Base-by-base conservation (phyloP, 2,888 invertebrate species). In the Ligdia adustata region DNA sequence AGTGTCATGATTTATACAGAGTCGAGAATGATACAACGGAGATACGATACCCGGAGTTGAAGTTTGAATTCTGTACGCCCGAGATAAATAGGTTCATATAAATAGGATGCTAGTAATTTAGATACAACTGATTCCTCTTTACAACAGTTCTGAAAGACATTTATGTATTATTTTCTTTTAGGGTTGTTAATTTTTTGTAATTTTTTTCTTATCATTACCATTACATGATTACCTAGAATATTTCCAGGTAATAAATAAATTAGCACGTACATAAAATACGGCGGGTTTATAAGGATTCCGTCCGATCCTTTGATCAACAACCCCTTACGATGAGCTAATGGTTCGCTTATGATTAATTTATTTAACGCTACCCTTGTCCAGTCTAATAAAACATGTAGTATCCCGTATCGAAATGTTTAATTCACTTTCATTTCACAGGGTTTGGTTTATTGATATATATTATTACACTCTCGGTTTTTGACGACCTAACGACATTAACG, bases 341-440 rank as follows among this genome's bases (percentile, higher is more conserved):
- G 58, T 43, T 51, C 45, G 45, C 48, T 46, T 55, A 55, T 64
- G 57, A 60, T 55, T 64, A 57, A 64, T 64, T 64, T 57, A 64
- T 64, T 64, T 57, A 64, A 51, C 46, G 31, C 50, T 42, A 62
- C 60, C 59, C 60, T 58, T 58, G 56, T 61, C 60, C 58, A 34
- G 43, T 43, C 41, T 55, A 52, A 60, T 61, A 58, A 64, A 61
- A 57, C 49, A 51, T 53, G 46, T 47, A 46, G 20, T 13, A 34
- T 13, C 37, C 26, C 32, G 31, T 40, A 31, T 48, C 42, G 34
- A 40, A 49, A 46, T 52, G 51, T 51, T 50, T 59, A 50, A 59
- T 59, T 52, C 33, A 51, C 35, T 37, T 46, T 32, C 43, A 20
- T 31, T 43, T 32, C 7, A 29, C 41, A 42, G 16, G 44, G 38